Evolutionary conservation across 1,140 invertebrate genomes (phyloP).

Genomic region (Harlomillsia oculata): DNA sequence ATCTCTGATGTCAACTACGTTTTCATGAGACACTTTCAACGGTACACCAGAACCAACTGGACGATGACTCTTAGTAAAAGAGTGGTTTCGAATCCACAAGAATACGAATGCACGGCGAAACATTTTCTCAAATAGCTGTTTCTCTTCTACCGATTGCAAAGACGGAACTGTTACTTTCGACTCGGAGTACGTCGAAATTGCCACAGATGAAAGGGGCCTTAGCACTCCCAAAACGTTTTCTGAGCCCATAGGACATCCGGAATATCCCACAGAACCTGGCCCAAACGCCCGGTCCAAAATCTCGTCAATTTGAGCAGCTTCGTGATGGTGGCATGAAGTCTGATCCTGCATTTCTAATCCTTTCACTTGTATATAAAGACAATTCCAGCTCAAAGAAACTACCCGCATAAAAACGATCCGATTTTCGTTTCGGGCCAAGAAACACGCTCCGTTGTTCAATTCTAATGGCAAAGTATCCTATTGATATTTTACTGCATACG

Average conservation of each 20-base stretch:
- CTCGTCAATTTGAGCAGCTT: constrained; percentile 26
- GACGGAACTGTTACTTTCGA: constrained; percentile 19
- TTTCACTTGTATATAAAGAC: constrained; percentile 29
- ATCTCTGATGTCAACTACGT: no score
- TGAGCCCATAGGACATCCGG: not conserved
- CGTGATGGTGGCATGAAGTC: constrained; percentile 35
- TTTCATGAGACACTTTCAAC: no score
- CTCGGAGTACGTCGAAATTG: constrained; percentile 28
- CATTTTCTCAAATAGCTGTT: constrained; percentile 17
- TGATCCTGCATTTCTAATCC: constrained; percentile 35
- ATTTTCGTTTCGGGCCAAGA: constrained; percentile 31
- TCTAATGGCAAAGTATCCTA: constrained; percentile 9
- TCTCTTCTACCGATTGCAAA: constrained; percentile 13
- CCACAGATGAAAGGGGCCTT: not conserved
- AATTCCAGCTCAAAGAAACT: constrained; percentile 24
- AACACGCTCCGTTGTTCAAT: constrained; percentile 22
- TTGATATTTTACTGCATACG: not conserved
- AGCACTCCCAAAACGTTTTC: not conserved
- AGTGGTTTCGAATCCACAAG: constrained; percentile 33
- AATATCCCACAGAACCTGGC: not conserved
- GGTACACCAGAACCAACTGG: no score
- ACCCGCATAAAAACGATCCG: constrained; percentile 29
- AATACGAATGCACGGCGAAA: constrained; percentile 30
- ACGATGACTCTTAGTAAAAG: no score
- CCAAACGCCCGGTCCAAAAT: constrained; percentile 15